Conservation (phyloP, 2,888 invertebrate genomes). For the Dexiosoma caninum region DNA sequence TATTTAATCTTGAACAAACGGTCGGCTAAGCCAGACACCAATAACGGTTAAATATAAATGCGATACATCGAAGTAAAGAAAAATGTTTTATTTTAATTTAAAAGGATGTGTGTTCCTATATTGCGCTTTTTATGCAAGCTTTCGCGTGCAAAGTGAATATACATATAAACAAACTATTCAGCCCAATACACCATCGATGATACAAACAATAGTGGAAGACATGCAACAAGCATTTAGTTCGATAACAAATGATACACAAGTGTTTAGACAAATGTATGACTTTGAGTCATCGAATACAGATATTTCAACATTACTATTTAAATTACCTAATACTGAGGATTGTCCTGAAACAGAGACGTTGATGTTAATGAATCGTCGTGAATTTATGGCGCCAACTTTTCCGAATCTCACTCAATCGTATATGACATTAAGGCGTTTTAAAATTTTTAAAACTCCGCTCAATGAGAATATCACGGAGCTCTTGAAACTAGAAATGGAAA, state of each 20-base stretch:
- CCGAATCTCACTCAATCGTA: slow-evolving; percentile 71
- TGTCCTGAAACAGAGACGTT: slow-evolving; percentile 53
- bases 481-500: slow-evolving; percentile 30
- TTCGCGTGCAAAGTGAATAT: slow-evolving; percentile 29
- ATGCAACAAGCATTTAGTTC: slow-evolving; percentile 71
- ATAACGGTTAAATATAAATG: slow-evolving; percentile 25
- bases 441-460: slow-evolving; percentile 11
- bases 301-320: slow-evolving; percentile 58
- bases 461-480: slow-evolving; percentile 8
- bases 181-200: slow-evolving; percentile 38
- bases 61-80: slow-evolving; percentile 3
- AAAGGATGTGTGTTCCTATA: slow-evolving; percentile 21
- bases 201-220: slow-evolving; percentile 66
- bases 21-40: slow-evolving; percentile 51
- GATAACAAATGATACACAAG: slow-evolving; percentile 69
- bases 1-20: slow-evolving; percentile 54
- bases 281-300: slow-evolving; percentile 53
- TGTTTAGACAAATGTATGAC: slow-evolving; percentile 72
- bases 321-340: slow-evolving; percentile 42
- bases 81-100: slow-evolving; percentile 30
- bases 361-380: slow-evolving; percentile 70
- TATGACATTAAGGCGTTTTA: slow-evolving; percentile 51
- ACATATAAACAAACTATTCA: slow-evolving; percentile 29
- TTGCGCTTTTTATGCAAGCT: slow-evolving; percentile 2
- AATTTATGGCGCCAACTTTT: slow-evolving; percentile 73